These are phyloP conservation scores for Ochropleura plecta DNA, from an alignment of 2,888 invertebrate species.

Conservation along the genomic window DNA sequence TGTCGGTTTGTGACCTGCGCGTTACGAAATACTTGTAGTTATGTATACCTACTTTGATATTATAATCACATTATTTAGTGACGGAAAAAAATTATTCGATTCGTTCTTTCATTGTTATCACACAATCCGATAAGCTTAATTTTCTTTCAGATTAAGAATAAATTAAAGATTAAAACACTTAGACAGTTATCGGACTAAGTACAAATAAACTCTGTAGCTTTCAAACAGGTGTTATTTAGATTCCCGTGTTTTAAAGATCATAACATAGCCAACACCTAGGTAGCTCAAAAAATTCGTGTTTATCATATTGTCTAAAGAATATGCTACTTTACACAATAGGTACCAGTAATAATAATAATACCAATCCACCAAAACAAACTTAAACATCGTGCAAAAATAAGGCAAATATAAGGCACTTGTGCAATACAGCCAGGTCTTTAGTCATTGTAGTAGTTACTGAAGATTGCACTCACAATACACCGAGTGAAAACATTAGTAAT, in stretches of 20 bases:
- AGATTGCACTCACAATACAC: constrained; percentile 45
- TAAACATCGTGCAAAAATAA: neutral
- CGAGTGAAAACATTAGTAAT: constrained; percentile 21
- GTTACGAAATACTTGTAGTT: constrained; percentile 4
- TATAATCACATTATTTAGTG: constrained; percentile 20
- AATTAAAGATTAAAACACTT: constrained; percentile 49
- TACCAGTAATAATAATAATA: too few species aligned
- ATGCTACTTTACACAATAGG: too few species aligned
- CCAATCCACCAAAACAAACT: constrained; percentile 1
- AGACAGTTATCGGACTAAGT: constrained; percentile 31
- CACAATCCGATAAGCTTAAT: constrained; percentile 52
- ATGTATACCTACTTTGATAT: constrained; percentile 10
- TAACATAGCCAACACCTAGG: neutral
- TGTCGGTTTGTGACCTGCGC: constrained; percentile 26
- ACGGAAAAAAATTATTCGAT: constrained; percentile 14
- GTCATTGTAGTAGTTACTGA: constrained; percentile 2
- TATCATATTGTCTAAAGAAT: neutral
- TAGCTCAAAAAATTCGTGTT: neutral
- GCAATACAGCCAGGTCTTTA: neutral
- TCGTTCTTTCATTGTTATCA: constrained; percentile 54
- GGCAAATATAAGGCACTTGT: neutral
- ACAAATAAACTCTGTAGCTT: neutral
- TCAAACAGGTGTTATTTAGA: constrained; percentile 15
- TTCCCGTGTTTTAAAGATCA: constrained; percentile 20
- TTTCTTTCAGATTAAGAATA: constrained; percentile 41